Base-by-base conservation (phyloP, 2,113 vertebrate genomes). In the Hemichromis elongatus region DNA sequence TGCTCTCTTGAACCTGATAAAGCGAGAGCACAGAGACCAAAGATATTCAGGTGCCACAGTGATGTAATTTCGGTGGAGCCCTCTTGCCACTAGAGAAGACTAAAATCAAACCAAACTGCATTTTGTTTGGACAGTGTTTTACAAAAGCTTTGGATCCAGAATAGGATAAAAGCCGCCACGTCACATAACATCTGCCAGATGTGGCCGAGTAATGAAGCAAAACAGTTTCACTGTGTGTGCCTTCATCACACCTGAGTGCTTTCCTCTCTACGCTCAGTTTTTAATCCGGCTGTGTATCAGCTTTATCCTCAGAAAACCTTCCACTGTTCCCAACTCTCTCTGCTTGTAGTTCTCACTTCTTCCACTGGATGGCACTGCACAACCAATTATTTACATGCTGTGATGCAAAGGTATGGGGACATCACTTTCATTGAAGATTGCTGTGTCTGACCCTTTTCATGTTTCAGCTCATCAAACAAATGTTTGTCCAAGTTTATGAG, bases 31-130 rank as follows among this genome's bases (percentile, higher is more conserved):
- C n/a, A 16, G 45, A 47, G 11, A 5, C 11, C 4, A 9, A 42
- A 12, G 5, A 42, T 42, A 4, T 63, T 63, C 18, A n/a, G 1
- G 4, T 35, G 19, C 10, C 33, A 40, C 61, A 66, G 10, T 63
- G 37, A 37, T n/a, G 59, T 63, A 0, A 0, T 37, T 3, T 35
- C 4, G 0, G 21, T 7, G 33, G 33, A 37, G 61, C 33, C 21
- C n/a, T 6, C 11, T n/a, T 14, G n/a, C 35, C 63, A 68, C n/a
- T 0, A 24, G 35, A 68, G 35, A 42, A 3, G 63, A 9, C 35
- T 24, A n/a, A 68, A 9, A 42, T 2, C 13, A 14, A 68, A 66
- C 19, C 28, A 35, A 63, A 63, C 7, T 5, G 4, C 33, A 68
- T 68, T 40, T 66, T 19, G 12, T 16, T 14, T 47, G 45, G 1